Percentiles rank a stretch among this genome's conserved stretches.
These are phyloP conservation scores for Apis laboriosa DNA, from an alignment of 1,140 invertebrate species.

Conservation along the genomic window DNA sequence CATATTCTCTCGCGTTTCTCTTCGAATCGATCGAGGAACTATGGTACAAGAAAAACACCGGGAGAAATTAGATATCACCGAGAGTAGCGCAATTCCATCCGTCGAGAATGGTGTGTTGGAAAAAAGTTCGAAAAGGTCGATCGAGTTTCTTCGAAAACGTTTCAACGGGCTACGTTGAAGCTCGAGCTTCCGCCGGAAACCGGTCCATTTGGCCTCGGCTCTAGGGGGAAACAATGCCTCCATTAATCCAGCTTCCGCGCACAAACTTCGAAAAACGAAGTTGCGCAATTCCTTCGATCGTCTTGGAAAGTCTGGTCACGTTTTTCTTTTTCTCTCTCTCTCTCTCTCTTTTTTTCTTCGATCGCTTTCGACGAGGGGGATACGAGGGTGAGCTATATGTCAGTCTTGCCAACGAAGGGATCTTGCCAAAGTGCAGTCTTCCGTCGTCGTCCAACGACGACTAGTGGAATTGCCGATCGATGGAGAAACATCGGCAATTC, in stretches of 20 bases:
- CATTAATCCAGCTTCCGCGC: slow-evolving; percentile 66
- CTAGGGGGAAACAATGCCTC: slow-evolving; percentile 64
- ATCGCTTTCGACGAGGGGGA: background rate
- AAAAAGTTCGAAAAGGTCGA: background rate
- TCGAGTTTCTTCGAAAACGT: background rate
- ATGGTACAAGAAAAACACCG: background rate
- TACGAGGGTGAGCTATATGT: background rate
- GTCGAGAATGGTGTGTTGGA: background rate
- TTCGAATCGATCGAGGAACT: slow-evolving; percentile 22
- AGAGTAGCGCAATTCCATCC: background rate
- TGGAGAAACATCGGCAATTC: background rate
- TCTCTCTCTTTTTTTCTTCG: background rate
- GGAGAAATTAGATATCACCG: background rate
- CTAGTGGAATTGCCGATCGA: background rate
- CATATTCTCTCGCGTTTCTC: background rate
- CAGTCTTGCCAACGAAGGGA: slow-evolving; percentile 4
- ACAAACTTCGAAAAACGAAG: background rate
- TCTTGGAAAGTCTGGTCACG: background rate
- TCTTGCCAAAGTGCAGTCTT: background rate
- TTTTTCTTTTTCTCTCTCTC: too few relatives aligned
- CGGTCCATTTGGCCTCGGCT: slow-evolving; percentile 65
- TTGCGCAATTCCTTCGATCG: slow-evolving; percentile 8
- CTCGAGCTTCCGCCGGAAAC: slow-evolving; percentile 67
- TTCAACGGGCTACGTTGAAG: background rate
- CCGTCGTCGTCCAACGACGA: background rate